Evolutionary conservation across 35 echinoderm and acorn worm species (phyloP).

Genomic region (Holothuria glaberrima): DNA sequence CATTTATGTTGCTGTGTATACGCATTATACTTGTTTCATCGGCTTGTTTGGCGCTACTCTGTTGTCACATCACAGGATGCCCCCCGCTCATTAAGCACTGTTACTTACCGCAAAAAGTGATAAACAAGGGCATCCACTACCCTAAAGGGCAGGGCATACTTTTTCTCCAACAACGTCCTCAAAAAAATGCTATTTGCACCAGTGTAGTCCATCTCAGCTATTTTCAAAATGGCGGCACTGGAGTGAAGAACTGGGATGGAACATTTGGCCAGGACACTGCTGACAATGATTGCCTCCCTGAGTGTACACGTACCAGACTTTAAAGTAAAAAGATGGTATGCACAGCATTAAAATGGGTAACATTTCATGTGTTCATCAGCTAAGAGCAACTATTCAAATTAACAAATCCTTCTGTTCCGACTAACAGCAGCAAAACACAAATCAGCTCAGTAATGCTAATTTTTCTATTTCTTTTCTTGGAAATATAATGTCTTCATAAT

Average conservation of each 20-base stretch:
- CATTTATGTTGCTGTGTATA: too few relatives aligned
- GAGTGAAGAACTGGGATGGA: slow-evolving; percentile 93
- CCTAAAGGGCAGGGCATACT: slow-evolving; percentile 94
- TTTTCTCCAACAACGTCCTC: slow-evolving; percentile 91
- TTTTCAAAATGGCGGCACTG: slow-evolving; percentile 89
- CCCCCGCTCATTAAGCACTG: too few relatives aligned
- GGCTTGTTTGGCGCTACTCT: too few relatives aligned
- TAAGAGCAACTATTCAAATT: too few relatives aligned
- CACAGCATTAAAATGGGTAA: neutral
- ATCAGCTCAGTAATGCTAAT: too few relatives aligned
- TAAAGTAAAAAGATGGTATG: neutral
- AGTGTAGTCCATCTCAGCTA: slow-evolving; percentile 99
- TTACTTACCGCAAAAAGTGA: slow-evolving; percentile 95
- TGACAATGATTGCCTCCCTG: slow-evolving; percentile 89
- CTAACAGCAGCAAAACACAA: too few relatives aligned
- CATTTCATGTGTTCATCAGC: neutral
- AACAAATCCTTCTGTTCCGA: too few relatives aligned
- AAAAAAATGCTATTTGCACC: slow-evolving; percentile 98
- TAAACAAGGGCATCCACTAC: slow-evolving; percentile 96
- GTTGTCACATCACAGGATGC: too few relatives aligned
- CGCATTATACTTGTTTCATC: too few relatives aligned
- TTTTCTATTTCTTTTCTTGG: too few relatives aligned
- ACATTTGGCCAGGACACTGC: slow-evolving; percentile 87
- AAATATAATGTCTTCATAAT: too few relatives aligned
- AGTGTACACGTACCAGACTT: slow-evolving; percentile 67